Evolutionary conservation across 1,140 invertebrate species (phyloP).

Genomic region (Ostrea edulis): DNA sequence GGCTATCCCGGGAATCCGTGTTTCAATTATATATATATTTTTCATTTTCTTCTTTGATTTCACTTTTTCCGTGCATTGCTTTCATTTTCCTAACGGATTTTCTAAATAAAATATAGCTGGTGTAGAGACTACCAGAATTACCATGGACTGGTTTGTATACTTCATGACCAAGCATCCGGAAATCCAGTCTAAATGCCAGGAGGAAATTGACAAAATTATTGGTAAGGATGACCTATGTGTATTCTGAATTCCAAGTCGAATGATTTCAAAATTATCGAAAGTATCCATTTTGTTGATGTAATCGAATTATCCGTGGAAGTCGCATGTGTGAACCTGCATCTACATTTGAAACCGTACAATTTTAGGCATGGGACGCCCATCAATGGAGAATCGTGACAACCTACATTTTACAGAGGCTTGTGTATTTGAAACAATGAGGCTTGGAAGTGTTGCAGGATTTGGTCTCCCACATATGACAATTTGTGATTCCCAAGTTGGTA

Average conservation of each 20-base stretch:
- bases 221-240: constrained; percentile 71
- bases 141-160: constrained; percentile 77
- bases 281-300: too few relatives aligned
- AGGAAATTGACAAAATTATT: constrained; percentile 88
- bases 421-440: constrained; percentile 87
- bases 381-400: constrained; percentile 47
- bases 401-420: constrained; percentile 83
- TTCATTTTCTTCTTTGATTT: too few relatives aligned
- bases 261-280: too few relatives aligned
- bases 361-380: constrained; percentile 5
- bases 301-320: too few relatives aligned
- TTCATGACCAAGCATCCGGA: constrained; percentile 77
- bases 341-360: too few relatives aligned
- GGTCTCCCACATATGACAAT: constrained; percentile 51
- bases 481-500: constrained; percentile 52
- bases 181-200: constrained; percentile 86
- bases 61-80: too few relatives aligned
- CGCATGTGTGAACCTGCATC: not conserved
- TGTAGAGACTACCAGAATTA: constrained; percentile 87
- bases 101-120: constrained; percentile 44
- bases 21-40: too few relatives aligned
- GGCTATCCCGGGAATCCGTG: too few relatives aligned
- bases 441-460: constrained; percentile 86
- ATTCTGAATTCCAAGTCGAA: too few relatives aligned
- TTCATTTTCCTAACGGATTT: too few relatives aligned